These are phyloP conservation scores for Brachystomella parvula DNA, from an alignment of 1,140 invertebrate genomes.

Conservation along the genomic window DNA sequence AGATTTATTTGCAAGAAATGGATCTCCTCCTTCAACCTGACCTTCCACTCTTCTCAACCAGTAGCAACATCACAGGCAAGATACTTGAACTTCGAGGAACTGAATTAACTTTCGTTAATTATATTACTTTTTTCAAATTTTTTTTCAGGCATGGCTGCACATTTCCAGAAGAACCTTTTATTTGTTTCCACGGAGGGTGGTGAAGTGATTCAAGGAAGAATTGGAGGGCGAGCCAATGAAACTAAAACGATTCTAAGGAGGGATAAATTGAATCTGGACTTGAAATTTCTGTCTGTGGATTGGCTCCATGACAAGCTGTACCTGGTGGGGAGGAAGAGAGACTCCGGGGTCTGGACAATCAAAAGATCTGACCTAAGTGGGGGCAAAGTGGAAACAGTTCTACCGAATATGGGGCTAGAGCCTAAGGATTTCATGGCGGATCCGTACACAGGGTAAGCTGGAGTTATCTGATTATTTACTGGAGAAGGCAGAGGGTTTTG, in stretches of 20 bases:
- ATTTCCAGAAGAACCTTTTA: slow-evolving; percentile 31
- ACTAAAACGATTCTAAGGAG: slow-evolving; percentile 33
- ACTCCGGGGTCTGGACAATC: slow-evolving; percentile 55
- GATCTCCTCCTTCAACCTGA: slow-evolving; percentile 32
- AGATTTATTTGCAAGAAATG: slow-evolving; percentile 29
- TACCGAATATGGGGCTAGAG: slow-evolving; percentile 53
- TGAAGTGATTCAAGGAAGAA: slow-evolving; percentile 50
- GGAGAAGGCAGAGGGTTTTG: not conserved
- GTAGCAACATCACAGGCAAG: slow-evolving; percentile 29
- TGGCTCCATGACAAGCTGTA: slow-evolving; percentile 79
- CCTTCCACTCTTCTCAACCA: slow-evolving; percentile 21
- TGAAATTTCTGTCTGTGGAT: slow-evolving; percentile 66
- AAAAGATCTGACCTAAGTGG: slow-evolving; percentile 64
- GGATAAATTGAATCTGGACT: slow-evolving; percentile 50
- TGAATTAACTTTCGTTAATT: not conserved
- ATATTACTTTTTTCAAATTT: slow-evolving; percentile 8
- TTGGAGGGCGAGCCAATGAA: slow-evolving; percentile 41
- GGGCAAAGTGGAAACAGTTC: slow-evolving; percentile 18
- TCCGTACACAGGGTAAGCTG: slow-evolving; percentile 73
- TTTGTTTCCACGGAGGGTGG: slow-evolving; percentile 41
- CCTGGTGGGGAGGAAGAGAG: slow-evolving; percentile 57
- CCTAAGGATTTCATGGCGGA: slow-evolving; percentile 77
- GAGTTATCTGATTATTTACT: not conserved
- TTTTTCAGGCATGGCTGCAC: slow-evolving; percentile 28
- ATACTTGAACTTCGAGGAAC: not conserved